phyloP scores from a whole-genome alignment of 1,140 invertebrate genomes.

The Octopus bimaculoides region DNA sequence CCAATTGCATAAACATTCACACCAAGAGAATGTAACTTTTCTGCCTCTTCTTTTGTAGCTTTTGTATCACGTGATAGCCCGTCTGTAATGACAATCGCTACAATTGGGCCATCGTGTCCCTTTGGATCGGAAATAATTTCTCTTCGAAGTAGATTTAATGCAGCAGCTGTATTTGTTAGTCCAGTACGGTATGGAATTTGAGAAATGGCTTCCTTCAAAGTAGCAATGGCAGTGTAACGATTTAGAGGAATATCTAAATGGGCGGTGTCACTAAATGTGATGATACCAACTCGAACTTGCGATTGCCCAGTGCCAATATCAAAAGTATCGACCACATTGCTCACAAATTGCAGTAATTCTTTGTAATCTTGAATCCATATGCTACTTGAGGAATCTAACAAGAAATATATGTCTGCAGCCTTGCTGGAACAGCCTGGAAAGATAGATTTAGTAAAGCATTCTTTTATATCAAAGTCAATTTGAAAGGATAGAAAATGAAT shows the following conservation, averaged over 20 bases:
- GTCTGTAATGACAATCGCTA: constrained; percentile 47
- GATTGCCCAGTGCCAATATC: background rate
- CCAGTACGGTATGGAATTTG: constrained; percentile 23
- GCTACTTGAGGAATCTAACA: background rate
- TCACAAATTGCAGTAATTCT: background rate
- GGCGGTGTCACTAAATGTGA: constrained; percentile 13
- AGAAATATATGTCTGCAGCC: background rate
- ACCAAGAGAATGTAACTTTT: constrained; percentile 28
- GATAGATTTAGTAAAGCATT: too few relatives aligned
- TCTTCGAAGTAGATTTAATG: constrained; percentile 20
- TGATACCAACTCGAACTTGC: constrained; percentile 18
- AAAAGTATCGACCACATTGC: background rate
- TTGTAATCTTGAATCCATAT: background rate
- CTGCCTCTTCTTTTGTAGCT: constrained; percentile 32
- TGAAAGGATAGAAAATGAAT: too few relatives aligned
- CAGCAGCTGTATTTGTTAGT: constrained; percentile 27
- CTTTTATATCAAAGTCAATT: too few relatives aligned
- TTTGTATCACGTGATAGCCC: constrained; percentile 36
- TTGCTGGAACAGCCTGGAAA: background rate
- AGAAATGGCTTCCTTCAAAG: constrained; percentile 23
- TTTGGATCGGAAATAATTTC: background rate
- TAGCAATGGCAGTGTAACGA: constrained; percentile 19
- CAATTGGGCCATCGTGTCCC: constrained; percentile 23
- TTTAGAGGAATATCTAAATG: constrained; percentile 6
- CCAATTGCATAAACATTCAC: constrained; percentile 47